Conservation (phyloP, 2,797 vertebrate genomes). For the Crocodylus rhombifer region DNA sequence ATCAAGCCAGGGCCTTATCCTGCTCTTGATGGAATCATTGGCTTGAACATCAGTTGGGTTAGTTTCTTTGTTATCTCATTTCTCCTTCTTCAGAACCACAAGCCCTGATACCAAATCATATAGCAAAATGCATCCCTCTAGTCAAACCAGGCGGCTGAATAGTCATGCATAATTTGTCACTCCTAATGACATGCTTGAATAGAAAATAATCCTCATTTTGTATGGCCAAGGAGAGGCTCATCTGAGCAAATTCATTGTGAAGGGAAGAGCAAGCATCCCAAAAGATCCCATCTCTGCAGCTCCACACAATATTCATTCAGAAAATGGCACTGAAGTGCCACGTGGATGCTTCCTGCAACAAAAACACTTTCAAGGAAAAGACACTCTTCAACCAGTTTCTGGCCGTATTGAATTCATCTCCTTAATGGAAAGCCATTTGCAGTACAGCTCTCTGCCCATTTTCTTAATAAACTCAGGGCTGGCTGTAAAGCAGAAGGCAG, state of each 20-base stretch:
- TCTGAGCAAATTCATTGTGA: neutral
- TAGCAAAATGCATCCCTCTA: neutral
- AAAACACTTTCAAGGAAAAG: neutral
- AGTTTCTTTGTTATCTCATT: neutral
- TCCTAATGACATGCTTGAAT: neutral
- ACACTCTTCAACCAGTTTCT: neutral
- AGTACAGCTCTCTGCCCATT: neutral
- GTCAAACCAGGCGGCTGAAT: neutral
- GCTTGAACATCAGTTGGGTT: neutral
- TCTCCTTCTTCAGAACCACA: neutral
- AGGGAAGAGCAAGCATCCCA: neutral
- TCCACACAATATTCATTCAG: neutral
- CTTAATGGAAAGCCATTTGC: neutral
- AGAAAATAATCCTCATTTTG: neutral
- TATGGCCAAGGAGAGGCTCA: neutral
- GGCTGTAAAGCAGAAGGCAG: neutral
- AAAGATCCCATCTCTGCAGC: neutral
- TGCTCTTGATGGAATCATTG: neutral
- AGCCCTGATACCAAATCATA: neutral
- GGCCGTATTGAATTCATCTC: neutral
- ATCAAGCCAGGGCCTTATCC: slow-evolving; percentile 4
- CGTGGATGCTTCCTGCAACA: neutral
- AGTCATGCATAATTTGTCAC: neutral
- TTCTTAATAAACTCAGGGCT: slow-evolving; percentile 5
- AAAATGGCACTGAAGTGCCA: neutral